Evolutionary conservation across 2,113 vertebrate species (phyloP).

Genomic region (Micronycteris hirsuta): DNA sequence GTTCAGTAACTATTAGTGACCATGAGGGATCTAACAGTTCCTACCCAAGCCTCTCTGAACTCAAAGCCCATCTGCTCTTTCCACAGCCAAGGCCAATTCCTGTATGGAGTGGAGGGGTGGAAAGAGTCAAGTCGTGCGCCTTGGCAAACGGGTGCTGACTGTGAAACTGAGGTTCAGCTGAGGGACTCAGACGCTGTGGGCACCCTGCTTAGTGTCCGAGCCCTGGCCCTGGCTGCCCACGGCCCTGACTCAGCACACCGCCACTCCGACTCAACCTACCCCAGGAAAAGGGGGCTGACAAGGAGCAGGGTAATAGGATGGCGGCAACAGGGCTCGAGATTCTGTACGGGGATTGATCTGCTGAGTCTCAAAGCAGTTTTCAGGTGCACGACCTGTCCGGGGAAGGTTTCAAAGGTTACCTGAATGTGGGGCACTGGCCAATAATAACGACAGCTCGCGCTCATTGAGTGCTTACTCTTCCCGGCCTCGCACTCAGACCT

Average conservation of each 20-base stretch:
- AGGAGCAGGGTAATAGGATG: not conserved
- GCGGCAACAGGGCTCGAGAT: not conserved
- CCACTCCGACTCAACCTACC: not conserved
- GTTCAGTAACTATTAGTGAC: not conserved
- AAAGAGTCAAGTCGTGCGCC: not conserved
- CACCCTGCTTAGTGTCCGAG: not conserved
- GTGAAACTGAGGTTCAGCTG: not conserved
- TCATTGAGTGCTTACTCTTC: not conserved
- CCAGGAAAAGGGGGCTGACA: not conserved
- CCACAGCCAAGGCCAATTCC: not conserved
- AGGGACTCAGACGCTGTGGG: not conserved
- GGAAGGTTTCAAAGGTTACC: not conserved
- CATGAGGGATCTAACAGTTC: not conserved
- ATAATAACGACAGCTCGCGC: not conserved
- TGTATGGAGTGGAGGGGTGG: not conserved
- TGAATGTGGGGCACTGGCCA: not conserved
- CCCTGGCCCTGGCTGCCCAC: not conserved
- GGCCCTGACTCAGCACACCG: not conserved
- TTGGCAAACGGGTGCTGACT: not conserved
- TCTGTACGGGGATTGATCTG: not conserved
- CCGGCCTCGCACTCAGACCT: not conserved
- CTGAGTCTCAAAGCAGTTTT: not conserved
- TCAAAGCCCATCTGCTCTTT: not conserved
- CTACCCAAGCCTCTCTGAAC: not conserved
- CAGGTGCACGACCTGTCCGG: not conserved